These are phyloP conservation scores for Macrosoma leucophasiata DNA, from an alignment of 2,888 invertebrate genomes.

Conservation along the genomic window DNA sequence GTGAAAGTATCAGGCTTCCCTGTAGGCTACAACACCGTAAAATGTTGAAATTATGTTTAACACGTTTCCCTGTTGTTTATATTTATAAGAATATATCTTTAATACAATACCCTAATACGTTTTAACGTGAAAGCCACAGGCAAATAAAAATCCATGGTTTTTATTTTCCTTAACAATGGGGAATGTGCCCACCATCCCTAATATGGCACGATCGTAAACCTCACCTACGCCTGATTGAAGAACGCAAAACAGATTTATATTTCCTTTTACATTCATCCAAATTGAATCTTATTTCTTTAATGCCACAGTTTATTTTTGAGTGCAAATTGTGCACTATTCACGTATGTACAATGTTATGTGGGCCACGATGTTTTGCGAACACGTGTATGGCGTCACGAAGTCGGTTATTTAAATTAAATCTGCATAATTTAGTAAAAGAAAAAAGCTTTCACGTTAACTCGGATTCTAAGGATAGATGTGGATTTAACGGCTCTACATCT, in stretches of 20 bases:
- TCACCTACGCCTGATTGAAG: constrained; percentile 26
- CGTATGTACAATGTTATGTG: constrained; percentile 3
- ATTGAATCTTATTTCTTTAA: not conserved
- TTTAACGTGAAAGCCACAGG: no score
- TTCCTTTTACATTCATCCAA: not conserved
- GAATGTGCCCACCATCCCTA: constrained; percentile 21
- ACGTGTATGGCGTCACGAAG: constrained; percentile 34
- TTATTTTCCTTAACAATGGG: constrained; percentile 15
- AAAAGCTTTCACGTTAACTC: constrained; percentile 43
- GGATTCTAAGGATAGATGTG: constrained; percentile 32
- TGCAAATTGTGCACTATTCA: not conserved
- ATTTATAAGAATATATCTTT: no score
- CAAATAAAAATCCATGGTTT: no score
- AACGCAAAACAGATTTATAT: constrained; percentile 14
- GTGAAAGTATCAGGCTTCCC: no score
- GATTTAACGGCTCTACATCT: no score
- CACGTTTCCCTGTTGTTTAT: no score
- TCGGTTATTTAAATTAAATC: constrained; percentile 54
- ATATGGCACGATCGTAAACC: constrained; percentile 27
- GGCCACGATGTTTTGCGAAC: constrained; percentile 20
- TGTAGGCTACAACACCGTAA: no score
- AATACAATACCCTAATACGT: no score
- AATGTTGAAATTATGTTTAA: no score
- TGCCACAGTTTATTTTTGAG: not conserved
- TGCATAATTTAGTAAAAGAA: constrained; percentile 52